phyloP scores from a whole-genome alignment of 2,113 vertebrate species.

The Callionymus lyra region DNA sequence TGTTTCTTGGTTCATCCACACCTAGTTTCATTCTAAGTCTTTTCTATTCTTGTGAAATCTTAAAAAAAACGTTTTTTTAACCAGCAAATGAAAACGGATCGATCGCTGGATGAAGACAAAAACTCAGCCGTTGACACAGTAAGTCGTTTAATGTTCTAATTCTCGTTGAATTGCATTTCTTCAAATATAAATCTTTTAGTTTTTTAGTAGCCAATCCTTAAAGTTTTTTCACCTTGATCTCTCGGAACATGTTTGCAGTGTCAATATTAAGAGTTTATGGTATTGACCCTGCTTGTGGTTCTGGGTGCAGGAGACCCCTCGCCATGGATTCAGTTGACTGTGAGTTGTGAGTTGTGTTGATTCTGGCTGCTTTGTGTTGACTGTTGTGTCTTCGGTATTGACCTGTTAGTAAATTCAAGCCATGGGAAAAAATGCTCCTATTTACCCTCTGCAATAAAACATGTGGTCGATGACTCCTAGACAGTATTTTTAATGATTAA shows the following conservation, averaged over 20 bases:
- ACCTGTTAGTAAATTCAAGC: constrained; percentile 48
- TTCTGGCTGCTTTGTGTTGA: constrained; percentile 48
- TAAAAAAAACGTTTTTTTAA: no score
- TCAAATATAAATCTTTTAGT: no score
- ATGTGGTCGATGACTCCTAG: constrained; percentile 35
- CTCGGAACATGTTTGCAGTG: constrained; percentile 7
- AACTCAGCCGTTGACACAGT: no score
- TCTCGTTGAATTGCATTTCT: no score
- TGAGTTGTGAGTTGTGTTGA: constrained; percentile 35
- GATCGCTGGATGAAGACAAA: no score
- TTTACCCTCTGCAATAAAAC: constrained; percentile 29
- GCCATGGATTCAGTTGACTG: constrained; percentile 27
- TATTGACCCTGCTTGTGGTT: constrained; percentile 35
- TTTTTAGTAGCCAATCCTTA: no score
- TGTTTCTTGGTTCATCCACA: neutral
- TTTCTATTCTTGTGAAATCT: no score
- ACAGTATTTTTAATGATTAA: neutral
- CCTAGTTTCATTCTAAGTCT: no score
- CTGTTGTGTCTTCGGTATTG: constrained; percentile 40
- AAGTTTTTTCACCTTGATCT: no score
- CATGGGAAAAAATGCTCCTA: constrained; percentile 9
- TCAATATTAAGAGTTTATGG: constrained; percentile 29
- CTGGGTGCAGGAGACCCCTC: constrained; percentile 14
- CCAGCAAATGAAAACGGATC: neutral
- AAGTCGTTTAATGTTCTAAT: no score